These are phyloP conservation scores for Tragelaphus oryx DNA, from an alignment of 2,797 vertebrate species.

Conservation along the genomic window DNA sequence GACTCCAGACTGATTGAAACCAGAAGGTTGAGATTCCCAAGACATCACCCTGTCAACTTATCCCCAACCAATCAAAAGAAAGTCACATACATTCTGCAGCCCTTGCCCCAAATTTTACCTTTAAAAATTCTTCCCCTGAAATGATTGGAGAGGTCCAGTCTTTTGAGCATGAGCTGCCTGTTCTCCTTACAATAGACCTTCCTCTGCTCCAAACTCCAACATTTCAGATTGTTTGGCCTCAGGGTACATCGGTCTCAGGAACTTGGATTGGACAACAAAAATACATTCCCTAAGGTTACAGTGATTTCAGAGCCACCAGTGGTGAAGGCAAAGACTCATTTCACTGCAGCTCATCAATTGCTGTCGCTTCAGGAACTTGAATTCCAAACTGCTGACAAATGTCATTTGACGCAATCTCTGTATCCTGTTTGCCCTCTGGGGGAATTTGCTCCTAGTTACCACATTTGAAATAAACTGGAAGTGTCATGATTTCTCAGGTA, in stretches of 20 bases:
- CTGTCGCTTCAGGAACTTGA: not conserved
- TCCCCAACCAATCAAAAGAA: not conserved
- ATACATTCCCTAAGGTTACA: not conserved
- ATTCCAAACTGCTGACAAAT: slow-evolving; percentile 14
- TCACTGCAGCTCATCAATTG: not conserved
- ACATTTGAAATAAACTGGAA: not conserved
- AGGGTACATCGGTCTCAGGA: not conserved
- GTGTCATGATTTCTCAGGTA: not conserved
- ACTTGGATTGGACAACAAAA: not conserved
- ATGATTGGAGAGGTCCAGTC: not conserved
- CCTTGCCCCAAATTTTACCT: not conserved
- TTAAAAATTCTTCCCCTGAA: not conserved
- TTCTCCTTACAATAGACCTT: not conserved
- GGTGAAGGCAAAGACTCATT: not conserved
- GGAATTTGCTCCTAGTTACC: not conserved
- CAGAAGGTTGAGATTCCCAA: not conserved
- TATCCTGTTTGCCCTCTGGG: not conserved
- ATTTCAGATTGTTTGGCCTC: not conserved
- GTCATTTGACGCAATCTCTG: slow-evolving; percentile 7
- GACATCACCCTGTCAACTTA: not conserved
- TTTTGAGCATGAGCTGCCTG: not conserved
- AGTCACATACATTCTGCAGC: not conserved
- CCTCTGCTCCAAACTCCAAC: not conserved
- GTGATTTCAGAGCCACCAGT: not conserved
- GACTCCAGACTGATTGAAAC: not conserved